Evolutionary conservation across 1,140 invertebrate species (phyloP).

Genomic region (Drosophila tsacasi): DNA sequence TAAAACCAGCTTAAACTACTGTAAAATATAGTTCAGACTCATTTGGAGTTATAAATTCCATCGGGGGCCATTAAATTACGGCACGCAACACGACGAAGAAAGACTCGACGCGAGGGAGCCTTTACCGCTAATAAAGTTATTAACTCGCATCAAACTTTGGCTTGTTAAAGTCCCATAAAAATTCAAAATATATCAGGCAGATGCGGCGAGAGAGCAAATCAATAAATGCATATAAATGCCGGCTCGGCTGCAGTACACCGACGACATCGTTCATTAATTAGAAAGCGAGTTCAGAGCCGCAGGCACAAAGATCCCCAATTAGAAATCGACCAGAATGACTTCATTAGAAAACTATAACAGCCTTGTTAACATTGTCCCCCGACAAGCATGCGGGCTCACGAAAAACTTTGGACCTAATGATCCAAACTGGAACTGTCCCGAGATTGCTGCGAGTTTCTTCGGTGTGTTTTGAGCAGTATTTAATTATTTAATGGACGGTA

Average conservation of each 20-base stretch:
- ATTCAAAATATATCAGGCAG: slow-evolving; percentile 71
- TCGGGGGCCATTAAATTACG: slow-evolving; percentile 57
- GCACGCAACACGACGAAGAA: slow-evolving; percentile 58
- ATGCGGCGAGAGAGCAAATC: slow-evolving; percentile 35
- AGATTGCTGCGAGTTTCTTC: slow-evolving; percentile 10
- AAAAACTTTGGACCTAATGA: slow-evolving; percentile 46
- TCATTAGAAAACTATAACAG: slow-evolving; percentile 82
- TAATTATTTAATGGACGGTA: slow-evolving; percentile 70
- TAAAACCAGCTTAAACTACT: slow-evolving; percentile 74
- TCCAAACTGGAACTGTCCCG: slow-evolving; percentile 15
- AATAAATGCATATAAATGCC: slow-evolving; percentile 79
- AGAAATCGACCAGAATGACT: slow-evolving; percentile 74
- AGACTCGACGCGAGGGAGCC: slow-evolving; percentile 30
- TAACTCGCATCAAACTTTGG: slow-evolving; percentile 69
- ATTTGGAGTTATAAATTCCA: slow-evolving; percentile 76
- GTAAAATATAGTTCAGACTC: slow-evolving; percentile 79
- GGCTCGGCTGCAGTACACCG: slow-evolving; percentile 38
- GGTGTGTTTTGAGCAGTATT: slow-evolving; percentile 45
- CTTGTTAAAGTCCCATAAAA: slow-evolving; percentile 80
- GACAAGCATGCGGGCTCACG: slow-evolving; percentile 48
- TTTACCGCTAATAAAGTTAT: slow-evolving; percentile 72
- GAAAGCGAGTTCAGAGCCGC: slow-evolving; percentile 57
- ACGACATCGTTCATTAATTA: slow-evolving; percentile 79
- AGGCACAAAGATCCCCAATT: slow-evolving; percentile 58
- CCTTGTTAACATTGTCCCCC: slow-evolving; percentile 74